phyloP scores from a whole-genome alignment of 1,140 invertebrate species.

The Drosophila mayri region DNA sequence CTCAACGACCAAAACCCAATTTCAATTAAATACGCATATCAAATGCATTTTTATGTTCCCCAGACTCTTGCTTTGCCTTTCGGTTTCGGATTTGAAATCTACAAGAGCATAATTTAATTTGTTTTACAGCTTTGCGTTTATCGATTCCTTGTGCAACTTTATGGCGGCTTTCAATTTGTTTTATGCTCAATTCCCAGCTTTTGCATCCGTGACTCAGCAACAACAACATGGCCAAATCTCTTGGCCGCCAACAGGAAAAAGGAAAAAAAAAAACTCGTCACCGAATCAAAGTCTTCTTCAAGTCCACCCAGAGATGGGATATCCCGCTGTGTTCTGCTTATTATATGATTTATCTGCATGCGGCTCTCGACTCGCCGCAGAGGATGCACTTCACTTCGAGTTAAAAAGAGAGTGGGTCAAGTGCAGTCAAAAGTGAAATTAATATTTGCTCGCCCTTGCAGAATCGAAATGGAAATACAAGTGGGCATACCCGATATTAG shows the following conservation, averaged over 20 bases:
- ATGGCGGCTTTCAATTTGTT: conserved; percentile 67
- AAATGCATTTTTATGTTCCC: conserved; percentile 54
- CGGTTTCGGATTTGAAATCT: conserved; percentile 37
- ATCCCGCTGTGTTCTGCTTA: conserved; percentile 73
- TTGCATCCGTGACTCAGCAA: conserved; percentile 56
- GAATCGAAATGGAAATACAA: conserved; percentile 1
- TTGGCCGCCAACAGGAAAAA: conserved; percentile 3
- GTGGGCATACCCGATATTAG: conserved; percentile 11
- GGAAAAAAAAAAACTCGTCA: conserved; percentile 33
- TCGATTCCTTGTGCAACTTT: conserved; percentile 62
- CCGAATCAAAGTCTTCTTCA: conserved; percentile 42
- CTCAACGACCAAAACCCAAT: conserved; percentile 25
- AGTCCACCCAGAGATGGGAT: conserved; percentile 26
- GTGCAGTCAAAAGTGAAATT: conserved; percentile 82
- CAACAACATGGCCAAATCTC: conserved; percentile 21
- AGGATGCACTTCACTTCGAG: conserved; percentile 52
- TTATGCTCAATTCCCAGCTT: conserved; percentile 13
- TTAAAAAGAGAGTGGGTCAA: conserved; percentile 78
- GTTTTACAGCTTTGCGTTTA: conserved; percentile 68
- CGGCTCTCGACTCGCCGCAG: conserved; percentile 1
- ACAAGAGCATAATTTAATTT: conserved; percentile 71
- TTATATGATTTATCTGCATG: conserved; percentile 72
- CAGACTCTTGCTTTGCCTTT: conserved; percentile 71
- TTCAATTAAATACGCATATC: conserved; percentile 70
- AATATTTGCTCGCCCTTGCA: conserved; percentile 64